A percentile compares a stretch with the other conserved stretches of the same genome.
These are phyloP conservation scores for Bursaphelenchus okinawaensis DNA, from an alignment of 2,888 invertebrate genomes.

Conservation along the genomic window DNA sequence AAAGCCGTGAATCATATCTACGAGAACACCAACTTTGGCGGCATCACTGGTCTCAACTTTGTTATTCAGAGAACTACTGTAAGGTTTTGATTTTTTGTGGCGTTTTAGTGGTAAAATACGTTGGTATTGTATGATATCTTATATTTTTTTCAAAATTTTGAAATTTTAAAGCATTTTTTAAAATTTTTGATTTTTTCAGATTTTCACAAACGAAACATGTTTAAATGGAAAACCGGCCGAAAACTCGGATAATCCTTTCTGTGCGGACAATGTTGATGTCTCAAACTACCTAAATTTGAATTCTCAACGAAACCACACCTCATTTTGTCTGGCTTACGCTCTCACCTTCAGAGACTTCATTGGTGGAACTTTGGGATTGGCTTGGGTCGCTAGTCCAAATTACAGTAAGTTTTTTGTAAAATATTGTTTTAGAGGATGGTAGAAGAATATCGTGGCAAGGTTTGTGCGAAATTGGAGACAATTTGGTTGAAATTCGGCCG, in stretches of 20 bases:
- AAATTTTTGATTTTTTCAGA: slow-evolving; percentile 64
- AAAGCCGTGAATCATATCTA: slow-evolving; percentile 96
- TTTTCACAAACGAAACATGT: slow-evolving; percentile 80
- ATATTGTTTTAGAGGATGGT: too few relatives aligned
- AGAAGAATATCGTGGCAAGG: too few relatives aligned
- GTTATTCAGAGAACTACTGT: slow-evolving; percentile 83
- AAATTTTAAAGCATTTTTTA: slow-evolving; percentile 1
- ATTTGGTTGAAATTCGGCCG: too few relatives aligned
- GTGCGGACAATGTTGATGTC: slow-evolving; percentile 85
- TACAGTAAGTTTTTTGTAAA: slow-evolving; percentile 58
- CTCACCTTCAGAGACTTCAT: slow-evolving; percentile 97
- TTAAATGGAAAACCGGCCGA: slow-evolving; percentile 59
- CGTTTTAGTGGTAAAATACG: not conserved
- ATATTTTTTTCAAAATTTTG: not conserved
- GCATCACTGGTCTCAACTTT: slow-evolving; percentile 90
- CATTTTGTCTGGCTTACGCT: slow-evolving; percentile 98
- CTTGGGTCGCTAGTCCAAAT: slow-evolving; percentile 96
- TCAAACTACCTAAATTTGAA: slow-evolving; percentile 97
- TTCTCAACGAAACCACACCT: slow-evolving; percentile 90
- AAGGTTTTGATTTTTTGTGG: slow-evolving; percentile 29
- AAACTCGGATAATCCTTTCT: slow-evolving; percentile 61
- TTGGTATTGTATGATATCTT: slow-evolving; percentile 8
- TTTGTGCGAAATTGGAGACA: too few relatives aligned
- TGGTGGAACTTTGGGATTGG: slow-evolving; percentile 91
- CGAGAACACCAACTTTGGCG: slow-evolving; percentile 87